Conservation (phyloP, 2,888 invertebrate genomes). For the Eilema caniola region DNA sequence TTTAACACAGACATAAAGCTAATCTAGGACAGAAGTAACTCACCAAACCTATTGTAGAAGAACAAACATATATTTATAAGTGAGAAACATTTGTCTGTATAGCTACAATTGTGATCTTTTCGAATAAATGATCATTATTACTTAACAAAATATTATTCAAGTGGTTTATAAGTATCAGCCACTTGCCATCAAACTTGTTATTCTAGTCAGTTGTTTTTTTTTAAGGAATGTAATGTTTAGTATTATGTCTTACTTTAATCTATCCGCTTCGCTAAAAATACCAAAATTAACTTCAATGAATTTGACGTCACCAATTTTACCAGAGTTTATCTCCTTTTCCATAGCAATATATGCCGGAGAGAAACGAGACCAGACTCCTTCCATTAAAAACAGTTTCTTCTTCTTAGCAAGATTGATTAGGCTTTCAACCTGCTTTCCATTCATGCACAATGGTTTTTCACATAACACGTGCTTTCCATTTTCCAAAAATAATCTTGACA, state of each 20-base stretch:
- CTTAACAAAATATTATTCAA: too few species aligned
- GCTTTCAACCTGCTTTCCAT: conserved; percentile 90
- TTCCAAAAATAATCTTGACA: conserved; percentile 91
- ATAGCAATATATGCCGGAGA: conserved; percentile 92
- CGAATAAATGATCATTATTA: too few species aligned
- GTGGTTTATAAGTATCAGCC: too few species aligned
- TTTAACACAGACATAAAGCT: too few species aligned
- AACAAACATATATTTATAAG: too few species aligned
- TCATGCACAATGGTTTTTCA: conserved; percentile 96
- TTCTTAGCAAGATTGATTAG: conserved; percentile 89
- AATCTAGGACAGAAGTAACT: too few species aligned
- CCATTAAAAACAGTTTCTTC: conserved; percentile 93
- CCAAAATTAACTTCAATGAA: conserved; percentile 91
- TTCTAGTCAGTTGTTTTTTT: too few species aligned
- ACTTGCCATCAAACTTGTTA: too few species aligned
- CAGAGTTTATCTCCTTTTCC: conserved; percentile 88
- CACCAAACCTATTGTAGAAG: too few species aligned
- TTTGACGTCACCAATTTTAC: conserved; percentile 90
- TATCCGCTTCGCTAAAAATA: conserved; percentile 77
- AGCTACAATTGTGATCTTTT: too few species aligned
- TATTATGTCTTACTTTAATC: conserved; percentile 61
- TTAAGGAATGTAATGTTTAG: not conserved
- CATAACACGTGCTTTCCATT: conserved; percentile 95
- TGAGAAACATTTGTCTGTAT: too few species aligned
- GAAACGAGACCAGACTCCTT: conserved; percentile 95